Conservation (phyloP, 1,140 invertebrate genomes). For the Brachionus rubens region DNA sequence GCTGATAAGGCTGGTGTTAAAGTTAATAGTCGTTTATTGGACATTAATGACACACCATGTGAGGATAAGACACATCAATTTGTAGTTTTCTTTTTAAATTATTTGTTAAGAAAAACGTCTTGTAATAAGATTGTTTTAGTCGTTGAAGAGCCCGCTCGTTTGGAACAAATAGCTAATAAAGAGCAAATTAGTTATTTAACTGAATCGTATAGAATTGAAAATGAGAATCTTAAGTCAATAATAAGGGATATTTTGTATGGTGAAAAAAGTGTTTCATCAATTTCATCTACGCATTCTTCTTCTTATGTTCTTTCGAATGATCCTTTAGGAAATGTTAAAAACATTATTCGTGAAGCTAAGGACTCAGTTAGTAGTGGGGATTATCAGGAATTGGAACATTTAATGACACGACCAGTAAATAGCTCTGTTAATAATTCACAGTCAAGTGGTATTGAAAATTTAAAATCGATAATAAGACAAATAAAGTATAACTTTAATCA, state of each 20-base stretch:
- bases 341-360: not conserved
- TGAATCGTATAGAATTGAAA: constrained; percentile 24
- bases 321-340: not conserved
- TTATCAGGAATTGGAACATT: not conserved
- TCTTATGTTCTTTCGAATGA: no score
- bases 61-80: constrained; percentile 42
- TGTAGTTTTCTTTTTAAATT: constrained; percentile 25
- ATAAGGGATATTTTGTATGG: not conserved
- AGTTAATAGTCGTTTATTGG: not conserved
- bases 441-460: constrained; percentile 22
- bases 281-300: no score
- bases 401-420: not conserved
- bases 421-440: not conserved
- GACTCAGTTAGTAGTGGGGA: not conserved
- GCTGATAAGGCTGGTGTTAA: constrained; percentile 28
- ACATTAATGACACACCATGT: not conserved
- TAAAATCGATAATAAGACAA: constrained; percentile 44
- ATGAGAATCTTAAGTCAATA: not conserved
- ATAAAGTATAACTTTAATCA: constrained; percentile 18
- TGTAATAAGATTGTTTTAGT: not conserved
- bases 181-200: not conserved
- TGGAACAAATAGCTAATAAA: constrained; percentile 14
- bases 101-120: constrained; percentile 13
- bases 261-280: no score
- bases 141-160: not conserved